Evolutionary conservation across 2,888 invertebrate species (phyloP).

Genomic region (Acleris literana): DNA sequence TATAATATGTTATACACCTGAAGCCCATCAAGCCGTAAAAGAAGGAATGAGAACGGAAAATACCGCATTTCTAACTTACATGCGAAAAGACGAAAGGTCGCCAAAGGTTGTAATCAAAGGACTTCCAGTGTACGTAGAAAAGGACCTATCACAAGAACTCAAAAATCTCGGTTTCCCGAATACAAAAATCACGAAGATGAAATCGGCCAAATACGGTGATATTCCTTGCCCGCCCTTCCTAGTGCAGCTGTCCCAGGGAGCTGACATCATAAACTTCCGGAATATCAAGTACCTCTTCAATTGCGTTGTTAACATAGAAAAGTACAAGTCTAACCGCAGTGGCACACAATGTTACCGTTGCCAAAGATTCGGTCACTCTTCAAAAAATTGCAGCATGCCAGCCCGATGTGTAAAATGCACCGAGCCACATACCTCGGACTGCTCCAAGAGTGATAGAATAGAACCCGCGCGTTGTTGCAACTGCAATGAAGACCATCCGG

Average conservation of each 20-base stretch:
- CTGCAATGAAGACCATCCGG: constrained; percentile 36
- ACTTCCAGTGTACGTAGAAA: constrained; percentile 14
- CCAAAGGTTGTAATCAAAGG: constrained; percentile 25
- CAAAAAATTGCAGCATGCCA: constrained; percentile 37
- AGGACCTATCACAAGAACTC: constrained; percentile 10
- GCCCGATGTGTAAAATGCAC: constrained; percentile 38
- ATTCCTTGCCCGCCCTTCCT: constrained; percentile 11
- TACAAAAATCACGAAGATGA: constrained; percentile 7
- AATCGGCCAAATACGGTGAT: neutral
- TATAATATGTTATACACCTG: constrained; percentile 12
- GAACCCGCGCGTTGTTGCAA: constrained; percentile 37
- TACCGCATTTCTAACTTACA: constrained; percentile 6
- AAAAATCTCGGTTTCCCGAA: constrained; percentile 20
- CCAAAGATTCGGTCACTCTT: constrained; percentile 38
- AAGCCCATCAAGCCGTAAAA: constrained; percentile 25
- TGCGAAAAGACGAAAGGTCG: constrained; percentile 26
- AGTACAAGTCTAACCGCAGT: constrained; percentile 28
- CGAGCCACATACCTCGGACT: constrained; percentile 26
- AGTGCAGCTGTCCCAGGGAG: constrained; percentile 19
- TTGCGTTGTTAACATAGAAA: constrained; percentile 36
- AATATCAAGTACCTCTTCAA: constrained; percentile 36
- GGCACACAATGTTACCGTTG: constrained; percentile 40
- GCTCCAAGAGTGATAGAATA: constrained; percentile 32
- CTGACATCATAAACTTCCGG: constrained; percentile 34
- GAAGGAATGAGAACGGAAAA: constrained; percentile 14